Evolutionary conservation across 2,888 invertebrate genomes (phyloP).

Genomic region (Chloroclystis v-ata): DNA sequence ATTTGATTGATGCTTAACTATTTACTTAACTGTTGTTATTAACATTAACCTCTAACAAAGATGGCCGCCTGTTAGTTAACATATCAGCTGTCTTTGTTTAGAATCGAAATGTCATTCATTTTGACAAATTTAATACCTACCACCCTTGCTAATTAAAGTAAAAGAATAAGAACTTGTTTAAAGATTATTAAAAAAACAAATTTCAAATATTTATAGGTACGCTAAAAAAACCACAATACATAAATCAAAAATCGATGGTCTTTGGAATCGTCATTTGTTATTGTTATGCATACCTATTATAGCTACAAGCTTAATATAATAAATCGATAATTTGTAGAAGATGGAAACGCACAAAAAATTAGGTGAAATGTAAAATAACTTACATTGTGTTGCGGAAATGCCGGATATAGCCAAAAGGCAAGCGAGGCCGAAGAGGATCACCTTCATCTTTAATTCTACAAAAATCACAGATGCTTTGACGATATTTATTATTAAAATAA

Average conservation of each 20-base stretch:
- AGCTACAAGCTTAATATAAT: too few relatives aligned
- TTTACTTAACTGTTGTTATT: too few relatives aligned
- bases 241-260: too few relatives aligned
- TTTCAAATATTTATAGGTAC: too few relatives aligned
- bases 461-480: conserved; percentile 75
- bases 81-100: conserved; percentile 25
- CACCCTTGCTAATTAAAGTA: not conserved
- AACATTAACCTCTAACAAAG: not conserved
- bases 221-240: too few relatives aligned
- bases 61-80: conserved; percentile 10
- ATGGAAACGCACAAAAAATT: too few relatives aligned
- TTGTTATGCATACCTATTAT: too few relatives aligned
- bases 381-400: conserved; percentile 81
- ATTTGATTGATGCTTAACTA: too few relatives aligned
- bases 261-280: too few relatives aligned
- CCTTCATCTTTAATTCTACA: conserved; percentile 75
- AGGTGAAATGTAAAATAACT: conserved; percentile 62
- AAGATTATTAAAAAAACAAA: too few relatives aligned
- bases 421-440: conserved; percentile 68
- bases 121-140: not conserved
- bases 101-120: conserved; percentile 5
- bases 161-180: not conserved
- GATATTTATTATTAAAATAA: conserved; percentile 35
- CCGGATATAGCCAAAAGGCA: conserved; percentile 70
- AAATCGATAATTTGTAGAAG: too few relatives aligned